Evolutionary conservation across 2,888 invertebrate species (phyloP).

Genomic region (Cyrtodaria siliqua): DNA sequence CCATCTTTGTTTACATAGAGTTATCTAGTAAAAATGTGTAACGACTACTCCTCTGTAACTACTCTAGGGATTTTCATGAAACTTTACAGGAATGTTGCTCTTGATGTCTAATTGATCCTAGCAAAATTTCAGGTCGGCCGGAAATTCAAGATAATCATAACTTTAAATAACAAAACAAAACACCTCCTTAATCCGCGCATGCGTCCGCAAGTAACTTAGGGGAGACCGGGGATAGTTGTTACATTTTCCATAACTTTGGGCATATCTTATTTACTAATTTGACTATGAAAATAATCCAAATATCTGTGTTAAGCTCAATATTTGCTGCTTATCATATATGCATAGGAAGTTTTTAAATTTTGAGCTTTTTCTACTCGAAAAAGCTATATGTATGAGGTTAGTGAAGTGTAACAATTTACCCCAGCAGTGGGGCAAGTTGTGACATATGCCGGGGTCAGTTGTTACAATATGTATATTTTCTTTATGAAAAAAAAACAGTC

Average conservation of each 20-base stretch:
- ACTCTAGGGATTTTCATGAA: no score
- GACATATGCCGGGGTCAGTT: neutral
- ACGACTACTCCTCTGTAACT: no score
- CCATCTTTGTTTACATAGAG: no score
- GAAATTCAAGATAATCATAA: no score
- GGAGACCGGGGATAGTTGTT: conserved; percentile 7
- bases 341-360: neutral
- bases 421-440: neutral
- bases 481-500: neutral
- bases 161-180: no score
- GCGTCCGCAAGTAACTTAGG: no score
- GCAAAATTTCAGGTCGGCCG: no score
- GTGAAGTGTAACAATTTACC: neutral
- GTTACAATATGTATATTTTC: neutral
- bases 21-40: no score
- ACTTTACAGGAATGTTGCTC: no score
- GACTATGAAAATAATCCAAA: neutral
- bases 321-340: neutral
- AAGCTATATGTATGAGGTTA: neutral
- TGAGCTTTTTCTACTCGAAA: neutral
- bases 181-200: no score
- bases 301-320: conserved; percentile 2
- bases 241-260: neutral
- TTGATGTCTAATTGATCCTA: no score
- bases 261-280: neutral